Evolutionary conservation across 2,113 vertebrate genomes (phyloP), one percentile per base, ranked within the genome.

Genomic region (Anolis sagrei): DNA sequence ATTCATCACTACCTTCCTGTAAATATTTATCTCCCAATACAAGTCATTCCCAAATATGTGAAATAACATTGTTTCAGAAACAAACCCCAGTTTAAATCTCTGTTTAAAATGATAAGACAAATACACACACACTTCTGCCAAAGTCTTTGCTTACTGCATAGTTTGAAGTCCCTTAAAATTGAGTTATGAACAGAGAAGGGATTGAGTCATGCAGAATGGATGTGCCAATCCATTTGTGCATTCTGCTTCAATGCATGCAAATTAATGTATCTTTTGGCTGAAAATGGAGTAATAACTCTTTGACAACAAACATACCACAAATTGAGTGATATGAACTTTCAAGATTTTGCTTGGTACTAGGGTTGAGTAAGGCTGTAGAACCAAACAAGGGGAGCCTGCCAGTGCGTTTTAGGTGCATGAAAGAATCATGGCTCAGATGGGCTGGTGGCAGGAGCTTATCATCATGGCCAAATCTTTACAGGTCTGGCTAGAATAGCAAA

Each of bases 161-260:
- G 72, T 75, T 76, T 66, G 19, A 76, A 66, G 73, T 51, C 82
- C 66, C 82, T 76, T 76, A 76, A 76, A 66, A 76, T 29, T 76
- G 74, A 77, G n/a, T 84, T 68, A 84, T 68, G 61, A 84, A 68
- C 49, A 13, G 18, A 1, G 58, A 5, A 32, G 68, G 39, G 44
- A 34, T 66, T 84, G 44, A 77, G 51, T 77, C 61, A 76, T 68
- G 44, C 39, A 77, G 62, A 51, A 34, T 49, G 44, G 21, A 49
- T 77, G 44, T 49, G 61, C 61, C 61, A 68, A 76, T 84, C 74
- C 74, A 68, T 68, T 74, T 84, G 62, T 29, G n/a, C 74, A 29
- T 68, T 54, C 61, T 32, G n/a, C 23, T 36, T 49, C 51, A 76
- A 84, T 68, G 36, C n/a, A 51, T 34, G 74, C 74, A 84, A 76